Conservation (phyloP, 2,797 vertebrate genomes). For the Sebastes itinus region DNA sequence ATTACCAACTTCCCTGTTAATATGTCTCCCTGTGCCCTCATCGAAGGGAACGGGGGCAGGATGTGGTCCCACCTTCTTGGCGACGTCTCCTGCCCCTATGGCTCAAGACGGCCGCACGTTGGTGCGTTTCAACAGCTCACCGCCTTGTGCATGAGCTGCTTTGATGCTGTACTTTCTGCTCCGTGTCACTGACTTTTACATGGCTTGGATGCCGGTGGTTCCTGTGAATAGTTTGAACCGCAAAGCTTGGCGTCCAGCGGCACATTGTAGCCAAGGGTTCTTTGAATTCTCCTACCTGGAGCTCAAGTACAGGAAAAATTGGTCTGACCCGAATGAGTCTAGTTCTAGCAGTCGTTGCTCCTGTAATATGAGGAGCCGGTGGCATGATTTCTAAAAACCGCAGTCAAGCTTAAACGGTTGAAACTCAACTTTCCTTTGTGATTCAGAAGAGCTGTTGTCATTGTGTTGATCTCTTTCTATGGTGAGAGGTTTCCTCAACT, state of each 20-base stretch:
- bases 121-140: conserved; percentile 56
- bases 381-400: conserved; percentile 25
- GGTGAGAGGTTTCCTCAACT: conserved; percentile 26
- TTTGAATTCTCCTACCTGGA: conserved; percentile 46
- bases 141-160: conserved; percentile 53
- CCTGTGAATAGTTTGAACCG: conserved; percentile 40
- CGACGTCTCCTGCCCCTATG: conserved; percentile 30
- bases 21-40: conserved; percentile 44
- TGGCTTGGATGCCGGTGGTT: conserved; percentile 46
- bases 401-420: background rate
- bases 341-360: conserved; percentile 2
- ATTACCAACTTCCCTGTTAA: conserved; percentile 36
- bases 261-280: conserved; percentile 32
- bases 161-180: conserved; percentile 56
- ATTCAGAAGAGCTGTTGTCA: conserved; percentile 2
- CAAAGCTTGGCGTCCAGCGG: conserved; percentile 12
- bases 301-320: conserved; percentile 41
- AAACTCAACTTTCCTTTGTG: conserved; percentile 23
- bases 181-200: conserved; percentile 56
- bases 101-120: conserved; percentile 44
- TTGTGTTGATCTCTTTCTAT: conserved; percentile 29
- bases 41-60: conserved; percentile 56
- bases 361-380: conserved; percentile 40
- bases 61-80: conserved; percentile 75
- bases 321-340: conserved; percentile 33